Percentiles rank a stretch among this genome's conserved stretches.
phyloP scores from a whole-genome alignment of 2,888 invertebrate genomes.

The Phalera bucephala region DNA sequence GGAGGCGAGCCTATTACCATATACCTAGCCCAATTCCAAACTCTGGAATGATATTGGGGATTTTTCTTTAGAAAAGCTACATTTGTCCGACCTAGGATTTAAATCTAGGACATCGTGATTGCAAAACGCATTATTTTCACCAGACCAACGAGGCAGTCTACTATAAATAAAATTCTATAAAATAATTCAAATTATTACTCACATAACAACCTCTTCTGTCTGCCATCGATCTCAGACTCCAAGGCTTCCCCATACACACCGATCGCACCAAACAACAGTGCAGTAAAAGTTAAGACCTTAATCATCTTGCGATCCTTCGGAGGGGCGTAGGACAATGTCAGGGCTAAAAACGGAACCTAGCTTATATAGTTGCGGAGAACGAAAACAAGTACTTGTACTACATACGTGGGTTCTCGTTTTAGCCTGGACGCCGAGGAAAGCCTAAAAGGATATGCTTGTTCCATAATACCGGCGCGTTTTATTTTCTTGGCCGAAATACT shows the following conservation, averaged over 20 bases:
- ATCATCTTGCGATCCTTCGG: constrained; percentile 51
- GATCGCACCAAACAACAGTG: constrained; percentile 26
- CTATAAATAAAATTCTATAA: no score
- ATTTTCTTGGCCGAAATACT: not conserved
- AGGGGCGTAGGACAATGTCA: constrained; percentile 70
- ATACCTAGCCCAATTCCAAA: no score
- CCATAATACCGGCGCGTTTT: constrained; percentile 33
- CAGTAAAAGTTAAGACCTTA: constrained; percentile 41
- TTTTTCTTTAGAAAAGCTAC: no score
- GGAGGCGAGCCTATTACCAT: no score
- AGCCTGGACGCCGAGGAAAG: constrained; percentile 63
- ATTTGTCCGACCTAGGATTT: no score
- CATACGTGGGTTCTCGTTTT: constrained; percentile 73
- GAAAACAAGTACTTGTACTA: constrained; percentile 60
- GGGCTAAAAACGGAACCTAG: constrained; percentile 66
- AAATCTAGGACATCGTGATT: no score
- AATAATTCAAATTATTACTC: no score
- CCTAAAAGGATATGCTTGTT: constrained; percentile 69
- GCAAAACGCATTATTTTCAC: no score
- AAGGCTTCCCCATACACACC: not conserved
- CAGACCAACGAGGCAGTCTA: no score
- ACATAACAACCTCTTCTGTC: constrained; percentile 63
- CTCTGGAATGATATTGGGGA: no score
- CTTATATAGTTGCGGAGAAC: constrained; percentile 70
- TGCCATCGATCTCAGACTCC: constrained; percentile 16